Evolutionary conservation across 2,797 vertebrate genomes (phyloP).

Genomic region (Gymnocypris eckloni): DNA sequence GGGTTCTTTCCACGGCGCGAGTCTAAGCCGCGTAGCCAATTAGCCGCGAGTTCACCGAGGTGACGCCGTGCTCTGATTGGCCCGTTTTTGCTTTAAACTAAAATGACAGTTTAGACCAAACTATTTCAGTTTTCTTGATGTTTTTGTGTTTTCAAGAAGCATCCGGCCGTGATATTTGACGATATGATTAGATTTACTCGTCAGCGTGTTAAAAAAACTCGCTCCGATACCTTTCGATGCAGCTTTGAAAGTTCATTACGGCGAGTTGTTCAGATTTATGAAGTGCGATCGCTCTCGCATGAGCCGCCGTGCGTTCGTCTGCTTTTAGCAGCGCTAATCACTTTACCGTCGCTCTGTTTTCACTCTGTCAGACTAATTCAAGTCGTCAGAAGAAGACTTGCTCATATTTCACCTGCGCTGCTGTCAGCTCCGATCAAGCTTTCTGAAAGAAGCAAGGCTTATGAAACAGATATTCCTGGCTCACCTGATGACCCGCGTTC

Average conservation of each 20-base stretch:
- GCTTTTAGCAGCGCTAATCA: conserved; percentile 43
- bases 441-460: background rate
- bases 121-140: background rate
- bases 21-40: conserved; percentile 64
- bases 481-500: background rate
- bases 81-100: background rate
- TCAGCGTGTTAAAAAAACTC: background rate
- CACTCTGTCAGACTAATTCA: conserved; percentile 40
- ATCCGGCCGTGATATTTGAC: background rate
- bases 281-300: conserved; percentile 6
- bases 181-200: conserved; percentile 1
- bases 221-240: background rate
- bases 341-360: conserved; percentile 36
- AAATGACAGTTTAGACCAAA: background rate
- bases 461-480: background rate
- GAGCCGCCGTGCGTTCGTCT: conserved; percentile 12
- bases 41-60: conserved; percentile 47
- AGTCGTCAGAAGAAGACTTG: background rate
- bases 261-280: conserved; percentile 14
- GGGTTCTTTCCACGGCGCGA: conserved; percentile 4
- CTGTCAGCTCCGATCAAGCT: background rate
- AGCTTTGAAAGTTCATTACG: background rate
- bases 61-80: conserved; percentile 47
- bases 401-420: background rate
- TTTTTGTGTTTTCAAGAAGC: conserved; percentile 16